A percentile compares a stretch with the other conserved stretches of the same genome.
These are phyloP conservation scores for Dorcus hopei DNA, from an alignment of 2,888 invertebrate genomes.

Conservation along the genomic window DNA sequence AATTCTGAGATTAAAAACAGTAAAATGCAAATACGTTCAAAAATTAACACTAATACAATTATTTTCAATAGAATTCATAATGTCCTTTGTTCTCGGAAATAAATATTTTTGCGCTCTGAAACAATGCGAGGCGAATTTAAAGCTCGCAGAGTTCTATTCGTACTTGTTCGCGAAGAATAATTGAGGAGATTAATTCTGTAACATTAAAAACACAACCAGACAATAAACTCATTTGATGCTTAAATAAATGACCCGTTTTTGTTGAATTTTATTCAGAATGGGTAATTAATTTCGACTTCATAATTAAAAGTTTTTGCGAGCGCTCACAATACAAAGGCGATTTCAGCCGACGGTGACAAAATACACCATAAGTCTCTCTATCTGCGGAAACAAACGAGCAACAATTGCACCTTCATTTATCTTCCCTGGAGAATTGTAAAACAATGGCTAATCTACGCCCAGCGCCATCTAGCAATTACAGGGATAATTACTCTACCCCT, in stretches of 20 bases:
- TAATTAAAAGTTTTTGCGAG: slow-evolving; percentile 18
- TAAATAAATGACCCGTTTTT: background rate
- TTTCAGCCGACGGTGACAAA: slow-evolving; percentile 32
- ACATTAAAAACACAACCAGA: background rate
- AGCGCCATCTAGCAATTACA: slow-evolving; percentile 49
- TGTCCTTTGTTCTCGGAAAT: too few species aligned
- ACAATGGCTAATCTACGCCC: slow-evolving; percentile 48
- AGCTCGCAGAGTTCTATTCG: too few species aligned
- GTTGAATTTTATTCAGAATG: slow-evolving; percentile 5
- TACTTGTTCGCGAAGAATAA: too few species aligned
- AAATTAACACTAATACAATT: too few species aligned
- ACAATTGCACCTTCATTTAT: slow-evolving; percentile 49
- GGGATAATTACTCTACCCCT: slow-evolving; percentile 43
- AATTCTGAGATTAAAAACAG: too few species aligned
- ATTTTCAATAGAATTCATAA: too few species aligned
- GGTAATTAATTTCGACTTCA: slow-evolving; percentile 17
- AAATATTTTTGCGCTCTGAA: too few species aligned
- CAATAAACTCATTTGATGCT: slow-evolving; percentile 8
- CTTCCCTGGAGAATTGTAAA: slow-evolving; percentile 45
- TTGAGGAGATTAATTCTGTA: too few species aligned
- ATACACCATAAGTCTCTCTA: slow-evolving; percentile 43
- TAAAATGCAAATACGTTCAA: too few species aligned
- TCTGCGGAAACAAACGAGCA: slow-evolving; percentile 48
- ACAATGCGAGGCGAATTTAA: too few species aligned
- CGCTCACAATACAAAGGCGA: slow-evolving; percentile 14